Base-by-base conservation (phyloP, 2,888 invertebrate genomes). In the Autographa gamma region DNA sequence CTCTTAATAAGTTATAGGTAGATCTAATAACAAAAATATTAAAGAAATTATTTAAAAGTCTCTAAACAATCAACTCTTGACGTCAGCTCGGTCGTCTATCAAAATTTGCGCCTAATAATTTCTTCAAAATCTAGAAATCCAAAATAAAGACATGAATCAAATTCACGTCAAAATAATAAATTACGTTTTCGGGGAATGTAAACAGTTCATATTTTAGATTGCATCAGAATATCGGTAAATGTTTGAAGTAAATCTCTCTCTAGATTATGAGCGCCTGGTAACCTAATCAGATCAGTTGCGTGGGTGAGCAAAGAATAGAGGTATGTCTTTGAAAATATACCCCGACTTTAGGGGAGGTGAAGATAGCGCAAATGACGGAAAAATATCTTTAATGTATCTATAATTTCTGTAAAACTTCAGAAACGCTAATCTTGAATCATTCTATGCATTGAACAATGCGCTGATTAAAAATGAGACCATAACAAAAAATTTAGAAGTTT, bases 121-220 rank as follows among this genome's bases (percentile, higher is more conserved):
- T 71, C 25, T 77, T 68, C 34, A 60, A 31, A 62, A 56, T 56
- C 60, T 34, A 63, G 38, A 59, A 77, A 72, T 6, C 43, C 41
- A 63, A 77, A 67, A 65, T 66, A 58, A 52, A 68, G 31, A 7
- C 62, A 58, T 71, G 60, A 68, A 65, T 65, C 34, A 71, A 54
- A 25, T 59, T 56, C 38, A 67, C 43, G 58, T 66, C 38, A 64
- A 72, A 61, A 60, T 66, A 60, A 63, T 77, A 77, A 77, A 80
- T 72, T 25, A 25, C 7, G 60, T 56, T 80, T 72, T 72, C 34
- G 59, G 19, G 56, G 60, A 77, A 81, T 81, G 63, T 68, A 77
- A 81, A 81, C 81, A 77, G 43, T 70, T 14, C 56, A 68, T 73
- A 81, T 60, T 77, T 77, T 67, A 68, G 54, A 56, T 56, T 25